A percentile compares a stretch with the other conserved stretches of the same genome.
phyloP scores from a whole-genome alignment of 1,140 invertebrate genomes.

The Propsilocerus akamusi region DNA sequence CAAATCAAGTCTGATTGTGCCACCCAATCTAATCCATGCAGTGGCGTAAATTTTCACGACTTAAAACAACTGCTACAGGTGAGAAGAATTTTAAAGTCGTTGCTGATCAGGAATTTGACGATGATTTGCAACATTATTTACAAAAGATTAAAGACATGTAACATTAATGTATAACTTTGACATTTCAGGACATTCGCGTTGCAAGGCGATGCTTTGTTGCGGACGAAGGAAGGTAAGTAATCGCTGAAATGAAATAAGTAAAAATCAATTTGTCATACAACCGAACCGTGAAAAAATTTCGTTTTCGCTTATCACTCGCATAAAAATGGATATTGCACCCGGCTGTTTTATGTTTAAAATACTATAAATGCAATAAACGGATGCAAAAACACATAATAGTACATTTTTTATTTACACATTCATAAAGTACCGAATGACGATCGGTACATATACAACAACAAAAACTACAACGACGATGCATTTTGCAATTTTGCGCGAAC shows the following conservation, averaged over 20 bases:
- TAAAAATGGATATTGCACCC: conserved; percentile 16
- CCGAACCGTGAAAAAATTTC: conserved; percentile 13
- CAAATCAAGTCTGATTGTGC: no score
- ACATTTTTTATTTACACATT: no score
- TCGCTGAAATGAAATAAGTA: no score
- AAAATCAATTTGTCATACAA: background rate
- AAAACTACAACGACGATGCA: no score
- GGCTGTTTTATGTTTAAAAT: background rate
- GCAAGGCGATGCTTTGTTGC: conserved; percentile 70
- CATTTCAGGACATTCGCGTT: conserved; percentile 41
- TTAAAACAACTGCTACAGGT: conserved; percentile 41
- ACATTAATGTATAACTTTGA: background rate
- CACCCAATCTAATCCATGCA: conserved; percentile 39
- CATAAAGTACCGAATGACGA: no score
- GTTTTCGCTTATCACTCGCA: conserved; percentile 12
- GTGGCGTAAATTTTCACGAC: conserved; percentile 53
- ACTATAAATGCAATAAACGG: background rate
- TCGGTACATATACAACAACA: no score
- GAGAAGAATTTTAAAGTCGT: background rate
- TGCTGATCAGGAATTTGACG: no score
- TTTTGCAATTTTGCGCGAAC: no score
- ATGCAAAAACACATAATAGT: no score
- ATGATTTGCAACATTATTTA: no score
- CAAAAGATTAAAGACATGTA: background rate
- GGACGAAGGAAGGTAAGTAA: conserved; percentile 59